phyloP scores from a whole-genome alignment of 23 tunicate genomes.

The Oikopleura albicans region DNA sequence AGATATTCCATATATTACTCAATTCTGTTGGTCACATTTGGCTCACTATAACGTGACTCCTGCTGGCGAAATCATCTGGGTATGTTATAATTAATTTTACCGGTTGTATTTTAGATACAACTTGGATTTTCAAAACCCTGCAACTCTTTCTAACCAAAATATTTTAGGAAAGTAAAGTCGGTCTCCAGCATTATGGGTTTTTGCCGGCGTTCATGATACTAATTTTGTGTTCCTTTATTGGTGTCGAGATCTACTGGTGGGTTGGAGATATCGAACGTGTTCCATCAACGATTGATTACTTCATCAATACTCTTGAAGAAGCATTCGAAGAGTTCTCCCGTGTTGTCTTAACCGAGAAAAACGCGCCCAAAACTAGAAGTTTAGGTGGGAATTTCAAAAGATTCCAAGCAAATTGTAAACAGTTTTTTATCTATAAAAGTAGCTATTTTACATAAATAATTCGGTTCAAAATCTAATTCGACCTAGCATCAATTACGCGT shows the following conservation, averaged over 20 bases:
- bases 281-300: not conserved
- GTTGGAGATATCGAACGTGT: not conserved
- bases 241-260: conserved; percentile 14
- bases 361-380: too few species aligned
- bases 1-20: not conserved
- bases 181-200: not conserved
- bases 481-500: too few species aligned
- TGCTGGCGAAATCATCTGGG: not conserved
- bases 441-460: too few species aligned
- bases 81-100: too few species aligned
- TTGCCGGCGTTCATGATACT: not conserved
- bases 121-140: too few species aligned
- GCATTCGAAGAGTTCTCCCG: not conserved
- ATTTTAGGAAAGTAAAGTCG: not conserved
- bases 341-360: not conserved
- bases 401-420: too few species aligned
- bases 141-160: too few species aligned
- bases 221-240: not conserved
- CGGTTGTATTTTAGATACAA: too few species aligned
- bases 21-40: not conserved
- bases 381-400: too few species aligned
- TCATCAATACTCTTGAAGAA: not conserved
- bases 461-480: too few species aligned
- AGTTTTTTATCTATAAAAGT: too few species aligned
- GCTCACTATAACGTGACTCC: not conserved